These are phyloP conservation scores for Vanessa tameamea DNA, from an alignment of 1,140 invertebrate species.

Conservation along the genomic window DNA sequence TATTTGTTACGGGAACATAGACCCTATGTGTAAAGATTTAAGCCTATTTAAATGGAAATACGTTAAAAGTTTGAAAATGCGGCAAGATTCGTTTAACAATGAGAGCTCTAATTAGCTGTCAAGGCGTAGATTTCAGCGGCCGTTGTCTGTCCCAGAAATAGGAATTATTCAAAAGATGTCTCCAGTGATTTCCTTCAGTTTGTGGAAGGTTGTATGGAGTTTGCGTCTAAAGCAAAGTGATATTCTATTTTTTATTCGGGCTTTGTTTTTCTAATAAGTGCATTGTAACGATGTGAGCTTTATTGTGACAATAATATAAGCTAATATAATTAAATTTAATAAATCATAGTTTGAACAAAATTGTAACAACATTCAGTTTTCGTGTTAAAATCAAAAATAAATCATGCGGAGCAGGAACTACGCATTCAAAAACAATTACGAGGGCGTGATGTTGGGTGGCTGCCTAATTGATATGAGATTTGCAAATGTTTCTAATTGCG, in stretches of 20 bases:
- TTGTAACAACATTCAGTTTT: constrained; percentile 21
- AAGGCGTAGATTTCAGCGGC: constrained; percentile 64
- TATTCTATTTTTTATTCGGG: constrained; percentile 45
- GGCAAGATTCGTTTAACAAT: constrained; percentile 76
- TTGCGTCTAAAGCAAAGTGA: constrained; percentile 40
- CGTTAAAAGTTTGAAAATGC: constrained; percentile 47
- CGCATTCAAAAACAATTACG: constrained; percentile 79
- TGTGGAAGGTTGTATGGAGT: constrained; percentile 49
- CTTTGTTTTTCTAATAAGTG: constrained; percentile 32
- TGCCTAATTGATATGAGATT: constrained; percentile 81
- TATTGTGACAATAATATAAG: too few relatives aligned
- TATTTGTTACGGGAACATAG: constrained; percentile 43
- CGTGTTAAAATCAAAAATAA: constrained; percentile 58
- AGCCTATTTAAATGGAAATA: constrained; percentile 43
- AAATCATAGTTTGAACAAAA: constrained; percentile 13
- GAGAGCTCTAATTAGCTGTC: constrained; percentile 78
- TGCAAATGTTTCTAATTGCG: constrained; percentile 80
- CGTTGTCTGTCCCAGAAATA: constrained; percentile 71
- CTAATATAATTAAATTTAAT: neutral
- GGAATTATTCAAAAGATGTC: constrained; percentile 78
- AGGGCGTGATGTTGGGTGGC: constrained; percentile 75
- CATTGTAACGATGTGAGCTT: neutral
- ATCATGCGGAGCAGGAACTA: constrained; percentile 71
- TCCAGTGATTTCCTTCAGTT: constrained; percentile 74
- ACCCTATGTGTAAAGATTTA: constrained; percentile 51